These are phyloP conservation scores for Diadema setosum DNA, from an alignment of 35 echinoderm and acorn worm species.

Conservation along the genomic window DNA sequence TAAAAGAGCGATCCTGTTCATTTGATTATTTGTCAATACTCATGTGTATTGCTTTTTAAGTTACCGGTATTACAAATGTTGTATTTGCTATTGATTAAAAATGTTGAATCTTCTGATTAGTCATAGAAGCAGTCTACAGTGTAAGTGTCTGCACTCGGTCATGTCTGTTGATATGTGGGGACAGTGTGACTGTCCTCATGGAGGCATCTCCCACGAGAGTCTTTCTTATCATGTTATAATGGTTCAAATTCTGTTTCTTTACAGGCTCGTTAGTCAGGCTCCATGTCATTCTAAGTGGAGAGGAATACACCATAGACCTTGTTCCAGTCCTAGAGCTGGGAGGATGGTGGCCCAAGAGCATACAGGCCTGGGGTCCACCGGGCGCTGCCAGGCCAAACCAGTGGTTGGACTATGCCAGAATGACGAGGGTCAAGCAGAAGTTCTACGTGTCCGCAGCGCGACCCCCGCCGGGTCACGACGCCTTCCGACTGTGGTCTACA, in stretches of 20 bases:
- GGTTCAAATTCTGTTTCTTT: neutral
- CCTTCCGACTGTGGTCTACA: constrained; percentile 53
- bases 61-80: too few relatives aligned
- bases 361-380: constrained; percentile 48
- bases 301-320: constrained; percentile 37
- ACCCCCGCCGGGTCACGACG: constrained; percentile 5
- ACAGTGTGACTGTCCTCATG: too few relatives aligned
- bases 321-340: constrained; percentile 31
- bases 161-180: too few relatives aligned
- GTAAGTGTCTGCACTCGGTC: too few relatives aligned
- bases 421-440: constrained; percentile 35
- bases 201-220: too few relatives aligned
- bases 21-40: too few relatives aligned
- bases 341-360: constrained; percentile 47
- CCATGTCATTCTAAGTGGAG: constrained; percentile 16
- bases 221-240: too few relatives aligned
- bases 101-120: too few relatives aligned
- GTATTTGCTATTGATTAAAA: too few relatives aligned
- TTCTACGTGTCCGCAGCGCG: constrained; percentile 16
- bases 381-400: constrained; percentile 29
- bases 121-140: too few relatives aligned
- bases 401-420: constrained; percentile 8
- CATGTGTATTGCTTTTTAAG: too few relatives aligned
- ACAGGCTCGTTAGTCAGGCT: neutral
- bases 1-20: too few relatives aligned